Conservation (phyloP, 2,888 invertebrate genomes). For the Pheosia tremula region DNA sequence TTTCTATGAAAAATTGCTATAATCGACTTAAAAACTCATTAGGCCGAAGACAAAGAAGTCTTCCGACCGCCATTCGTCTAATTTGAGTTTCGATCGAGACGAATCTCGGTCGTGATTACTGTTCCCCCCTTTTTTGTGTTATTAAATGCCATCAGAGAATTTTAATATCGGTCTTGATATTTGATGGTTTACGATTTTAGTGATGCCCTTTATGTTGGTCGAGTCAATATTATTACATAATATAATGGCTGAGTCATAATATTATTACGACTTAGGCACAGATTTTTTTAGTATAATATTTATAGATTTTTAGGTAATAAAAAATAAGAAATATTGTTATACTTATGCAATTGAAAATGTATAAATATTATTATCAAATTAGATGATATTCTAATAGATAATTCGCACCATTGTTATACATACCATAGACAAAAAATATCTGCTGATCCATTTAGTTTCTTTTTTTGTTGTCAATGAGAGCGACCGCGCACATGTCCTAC, state of each 20-base stretch:
- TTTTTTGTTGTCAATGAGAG: background rate
- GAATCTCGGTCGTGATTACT: slow-evolving; percentile 76
- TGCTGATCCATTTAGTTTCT: background rate
- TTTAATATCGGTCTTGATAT: slow-evolving; percentile 52
- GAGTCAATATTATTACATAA: background rate
- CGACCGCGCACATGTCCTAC: slow-evolving; percentile 57
- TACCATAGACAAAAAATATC: slow-evolving; percentile 2
- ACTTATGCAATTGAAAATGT: no score
- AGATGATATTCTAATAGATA: background rate
- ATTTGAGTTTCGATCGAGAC: slow-evolving; percentile 81
- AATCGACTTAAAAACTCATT: slow-evolving; percentile 85
- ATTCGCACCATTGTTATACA: background rate
- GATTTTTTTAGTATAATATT: no score
- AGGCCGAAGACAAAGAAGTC: slow-evolving; percentile 83
- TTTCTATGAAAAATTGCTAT: slow-evolving; percentile 85
- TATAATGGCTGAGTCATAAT: no score
- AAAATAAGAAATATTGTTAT: no score
- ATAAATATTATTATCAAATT: background rate
- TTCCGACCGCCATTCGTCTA: slow-evolving; percentile 79
- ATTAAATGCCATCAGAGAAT: slow-evolving; percentile 62
- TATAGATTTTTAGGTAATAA: no score
- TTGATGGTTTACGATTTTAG: slow-evolving; percentile 26
- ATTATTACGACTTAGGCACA: no score
- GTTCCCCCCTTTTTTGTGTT: slow-evolving; percentile 68
- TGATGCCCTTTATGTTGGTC: slow-evolving; percentile 4